Conservation (phyloP, 2,113 vertebrate genomes). For the Mystacornis crossleyi region DNA sequence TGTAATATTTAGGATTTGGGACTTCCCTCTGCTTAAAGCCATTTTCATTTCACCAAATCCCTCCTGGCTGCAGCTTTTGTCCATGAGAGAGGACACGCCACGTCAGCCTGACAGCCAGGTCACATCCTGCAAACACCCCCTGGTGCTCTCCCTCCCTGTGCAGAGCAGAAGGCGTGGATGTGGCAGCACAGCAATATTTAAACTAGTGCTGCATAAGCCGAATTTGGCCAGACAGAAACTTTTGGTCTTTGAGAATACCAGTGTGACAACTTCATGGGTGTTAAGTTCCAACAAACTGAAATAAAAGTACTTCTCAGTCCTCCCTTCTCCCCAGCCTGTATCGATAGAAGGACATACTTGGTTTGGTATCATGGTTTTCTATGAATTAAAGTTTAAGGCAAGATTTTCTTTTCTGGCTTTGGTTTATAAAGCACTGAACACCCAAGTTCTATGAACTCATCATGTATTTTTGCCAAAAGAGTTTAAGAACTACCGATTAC, state of each 20-base stretch:
- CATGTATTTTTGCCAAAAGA: background rate
- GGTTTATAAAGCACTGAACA: background rate
- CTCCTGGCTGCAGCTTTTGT: background rate
- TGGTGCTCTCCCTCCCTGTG: background rate
- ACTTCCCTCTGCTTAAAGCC: background rate
- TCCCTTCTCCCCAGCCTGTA: background rate
- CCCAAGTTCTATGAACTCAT: background rate
- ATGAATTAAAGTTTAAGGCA: background rate
- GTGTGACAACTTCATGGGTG: background rate
- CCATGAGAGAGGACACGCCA: background rate
- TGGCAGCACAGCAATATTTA: background rate
- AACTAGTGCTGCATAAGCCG: background rate
- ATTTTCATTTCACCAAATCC: background rate
- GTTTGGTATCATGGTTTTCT: background rate
- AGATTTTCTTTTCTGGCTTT: background rate
- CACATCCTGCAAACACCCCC: background rate
- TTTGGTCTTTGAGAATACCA: background rate
- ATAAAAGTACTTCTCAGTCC: background rate
- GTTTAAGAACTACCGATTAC: background rate
- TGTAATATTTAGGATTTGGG: background rate
- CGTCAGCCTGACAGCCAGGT: conserved; percentile 1
- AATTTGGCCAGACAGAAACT: background rate
- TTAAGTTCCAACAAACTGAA: background rate
- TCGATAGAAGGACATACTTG: background rate
- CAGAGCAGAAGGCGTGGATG: background rate